Base-by-base conservation (phyloP, 1,140 invertebrate genomes). In the Heliconius hewitsoni region DNA sequence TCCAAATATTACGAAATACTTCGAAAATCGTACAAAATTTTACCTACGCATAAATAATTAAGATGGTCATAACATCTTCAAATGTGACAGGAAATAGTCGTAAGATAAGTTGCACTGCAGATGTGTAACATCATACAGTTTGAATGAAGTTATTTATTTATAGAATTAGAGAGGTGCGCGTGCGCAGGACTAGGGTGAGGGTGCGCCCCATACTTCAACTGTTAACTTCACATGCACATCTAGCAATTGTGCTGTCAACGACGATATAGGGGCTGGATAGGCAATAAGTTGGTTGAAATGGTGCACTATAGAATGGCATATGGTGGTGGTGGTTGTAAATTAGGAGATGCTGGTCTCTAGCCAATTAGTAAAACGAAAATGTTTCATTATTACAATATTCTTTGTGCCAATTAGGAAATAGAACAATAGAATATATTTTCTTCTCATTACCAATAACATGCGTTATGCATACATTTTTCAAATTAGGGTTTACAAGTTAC, bases 121-220 rank as follows among this genome's bases (percentile, higher is more conserved):
- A 84, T 87, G 86, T 84, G 82, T 84, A 86, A 85, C 84, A 84
- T 84, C 85, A 88, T 82, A 86, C 27, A 60, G 73, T 66, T 79
- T 83, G 76, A 83, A 85, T 83, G 81, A 84, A 86, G 83, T 70
- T 82, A 76, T 87, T 82, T 89, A 89, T 85, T 85, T 85, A 81
- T 86, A 86, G 85, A 85, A 66, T 55, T 75, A 34, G 73, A 60
- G 72, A 60, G 70, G 81, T 71, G 85, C 66, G 81, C 76, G 57
- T 73, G 46, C 74, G 75, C 78, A 52, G 52, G 71, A 74, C 16
- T 72, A 80, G 84, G 81, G 86, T 75, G 83, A 85, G 85, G 81
- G 82, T 79, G 80, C 73, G 23, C 74, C 77, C 78, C 82, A 74
- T 75, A 79, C 80, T 81, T 77, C 72, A 82, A 73, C 78, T 73